A percentile compares a stretch with the other conserved stretches of the same genome.
Conservation (phyloP, 2,888 invertebrate species). For the Melanchra persicariae region DNA sequence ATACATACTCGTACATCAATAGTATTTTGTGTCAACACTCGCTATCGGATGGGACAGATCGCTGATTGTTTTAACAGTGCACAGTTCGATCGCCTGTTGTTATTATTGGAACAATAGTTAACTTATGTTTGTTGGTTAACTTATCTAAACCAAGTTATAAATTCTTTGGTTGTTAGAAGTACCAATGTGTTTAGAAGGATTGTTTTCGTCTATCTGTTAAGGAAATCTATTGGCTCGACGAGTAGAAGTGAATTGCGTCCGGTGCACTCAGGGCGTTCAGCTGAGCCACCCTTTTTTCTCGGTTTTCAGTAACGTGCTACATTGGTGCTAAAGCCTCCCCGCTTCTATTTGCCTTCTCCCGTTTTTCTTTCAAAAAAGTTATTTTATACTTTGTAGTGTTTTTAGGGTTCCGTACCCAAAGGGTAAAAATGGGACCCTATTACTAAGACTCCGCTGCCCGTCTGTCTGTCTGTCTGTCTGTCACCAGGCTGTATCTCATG, state of each 20-base stretch:
- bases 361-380: neutral
- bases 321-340: neutral
- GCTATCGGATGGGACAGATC: constrained; percentile 42
- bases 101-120: constrained; percentile 57
- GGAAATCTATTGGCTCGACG: constrained; percentile 7
- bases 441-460: too few species aligned
- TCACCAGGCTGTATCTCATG: too few species aligned
- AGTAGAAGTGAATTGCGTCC: neutral
- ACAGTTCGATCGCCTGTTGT: constrained; percentile 44
- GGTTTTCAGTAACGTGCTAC: neutral
- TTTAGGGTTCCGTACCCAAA: too few species aligned
- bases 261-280: neutral
- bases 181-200: constrained; percentile 12
- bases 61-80: constrained; percentile 54
- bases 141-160: constrained; percentile 38
- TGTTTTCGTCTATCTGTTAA: constrained; percentile 4
- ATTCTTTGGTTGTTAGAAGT: constrained; percentile 20
- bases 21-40: constrained; percentile 43
- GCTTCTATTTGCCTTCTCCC: neutral
- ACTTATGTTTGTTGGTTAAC: neutral
- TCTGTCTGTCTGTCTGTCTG: too few species aligned
- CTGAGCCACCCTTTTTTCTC: neutral
- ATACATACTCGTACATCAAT: constrained; percentile 37
- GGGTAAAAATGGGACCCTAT: too few species aligned
- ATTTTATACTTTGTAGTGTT: too few species aligned